Evolutionary conservation across 92 coral and sea anemone species (phyloP).

Genomic region (Muricea muricata): DNA sequence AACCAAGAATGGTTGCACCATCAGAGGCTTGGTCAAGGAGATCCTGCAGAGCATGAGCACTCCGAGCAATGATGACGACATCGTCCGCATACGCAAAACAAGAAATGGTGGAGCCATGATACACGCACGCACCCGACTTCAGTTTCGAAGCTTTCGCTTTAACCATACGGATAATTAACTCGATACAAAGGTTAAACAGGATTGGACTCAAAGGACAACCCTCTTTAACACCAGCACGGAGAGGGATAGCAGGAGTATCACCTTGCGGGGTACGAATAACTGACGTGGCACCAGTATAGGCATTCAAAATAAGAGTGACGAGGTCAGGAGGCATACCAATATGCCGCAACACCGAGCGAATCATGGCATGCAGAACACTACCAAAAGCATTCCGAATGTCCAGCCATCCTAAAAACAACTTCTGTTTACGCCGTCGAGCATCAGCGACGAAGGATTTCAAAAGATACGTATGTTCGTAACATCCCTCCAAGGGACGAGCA

Average conservation of each 20-base stretch:
- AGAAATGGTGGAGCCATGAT: background rate
- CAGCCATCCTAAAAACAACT: slow-evolving; percentile 11
- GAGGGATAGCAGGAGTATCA: background rate
- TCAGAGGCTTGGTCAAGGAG: slow-evolving; percentile 32
- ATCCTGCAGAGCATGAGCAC: background rate
- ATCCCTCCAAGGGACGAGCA: slow-evolving; percentile 36
- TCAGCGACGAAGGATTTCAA: slow-evolving; percentile 11
- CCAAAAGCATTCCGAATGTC: slow-evolving; percentile 42
- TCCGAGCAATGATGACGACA: slow-evolving; percentile 19
- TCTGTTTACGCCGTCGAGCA: slow-evolving; percentile 4
- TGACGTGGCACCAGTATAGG: background rate
- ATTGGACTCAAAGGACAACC: slow-evolving; percentile 43
- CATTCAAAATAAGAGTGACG: background rate
- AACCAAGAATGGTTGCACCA: slow-evolving; percentile 1
- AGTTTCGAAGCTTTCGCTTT: background rate
- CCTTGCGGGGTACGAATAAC: background rate
- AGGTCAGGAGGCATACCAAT: background rate
- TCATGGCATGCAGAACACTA: slow-evolving; percentile 15
- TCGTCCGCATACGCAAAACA: slow-evolving; percentile 43
- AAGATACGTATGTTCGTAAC: slow-evolving; percentile 42
- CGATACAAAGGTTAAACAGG: slow-evolving; percentile 29
- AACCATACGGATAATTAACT: slow-evolving; percentile 21
- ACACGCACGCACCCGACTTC: background rate
- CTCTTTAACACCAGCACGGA: slow-evolving; percentile 33
- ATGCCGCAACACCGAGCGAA: background rate